Percentiles rank a stretch among this genome's conserved stretches.
These are phyloP conservation scores for Nothocercus julius DNA, from an alignment of 2,113 vertebrate genomes.

Conservation along the genomic window DNA sequence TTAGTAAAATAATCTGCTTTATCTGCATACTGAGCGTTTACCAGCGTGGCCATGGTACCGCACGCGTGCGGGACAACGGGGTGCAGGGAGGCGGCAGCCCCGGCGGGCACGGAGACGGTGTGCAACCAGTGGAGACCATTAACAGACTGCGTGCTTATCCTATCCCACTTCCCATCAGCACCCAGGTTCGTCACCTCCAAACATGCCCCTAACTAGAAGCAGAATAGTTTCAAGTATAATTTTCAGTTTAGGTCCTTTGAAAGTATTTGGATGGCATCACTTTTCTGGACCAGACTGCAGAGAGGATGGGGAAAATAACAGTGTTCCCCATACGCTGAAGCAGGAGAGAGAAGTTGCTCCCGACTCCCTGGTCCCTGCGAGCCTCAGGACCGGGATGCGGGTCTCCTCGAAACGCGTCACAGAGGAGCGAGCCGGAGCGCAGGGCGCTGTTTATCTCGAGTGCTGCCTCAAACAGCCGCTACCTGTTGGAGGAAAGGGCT, in stretches of 20 bases:
- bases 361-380: not conserved
- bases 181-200: not conserved
- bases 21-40: fast-evolving
- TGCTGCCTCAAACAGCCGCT: constrained; percentile 68
- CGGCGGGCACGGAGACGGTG: too few relatives aligned
- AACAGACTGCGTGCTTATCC: too few relatives aligned
- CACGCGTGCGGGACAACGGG: too few relatives aligned
- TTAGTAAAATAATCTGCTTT: not conserved
- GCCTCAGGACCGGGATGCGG: not conserved
- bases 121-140: too few relatives aligned
- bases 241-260: not conserved
- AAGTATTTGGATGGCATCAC: fast-evolving
- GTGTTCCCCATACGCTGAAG: not conserved
- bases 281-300: not conserved
- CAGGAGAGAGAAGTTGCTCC: not conserved
- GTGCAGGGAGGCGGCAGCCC: too few relatives aligned
- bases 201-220: not conserved
- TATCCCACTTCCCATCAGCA: not conserved
- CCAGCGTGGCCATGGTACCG: too few relatives aligned
- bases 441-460: constrained; percentile 71
- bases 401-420: constrained; percentile 45
- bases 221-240: not conserved
- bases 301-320: not conserved
- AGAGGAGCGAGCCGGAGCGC: constrained; percentile 68
- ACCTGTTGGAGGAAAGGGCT: constrained; percentile 87